These are phyloP conservation scores for Plecotus auritus DNA, from an alignment of 2,113 vertebrate genomes.

Conservation along the genomic window DNA sequence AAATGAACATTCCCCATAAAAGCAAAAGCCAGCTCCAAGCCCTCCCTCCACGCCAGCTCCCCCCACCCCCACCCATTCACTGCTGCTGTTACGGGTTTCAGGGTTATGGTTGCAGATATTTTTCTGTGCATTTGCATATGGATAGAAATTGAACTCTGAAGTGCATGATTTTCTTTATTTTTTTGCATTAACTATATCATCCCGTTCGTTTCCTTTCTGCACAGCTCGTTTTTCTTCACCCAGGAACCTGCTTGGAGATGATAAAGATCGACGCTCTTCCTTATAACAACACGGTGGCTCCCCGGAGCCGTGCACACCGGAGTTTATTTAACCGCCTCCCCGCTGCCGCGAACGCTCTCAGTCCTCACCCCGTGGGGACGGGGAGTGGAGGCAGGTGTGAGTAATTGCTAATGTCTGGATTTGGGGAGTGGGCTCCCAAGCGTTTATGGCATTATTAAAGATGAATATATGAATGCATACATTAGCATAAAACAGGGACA, in stretches of 20 bases:
- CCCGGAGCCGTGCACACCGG: fast-evolving
- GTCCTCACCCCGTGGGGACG: not conserved
- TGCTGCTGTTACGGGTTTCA: fast-evolving
- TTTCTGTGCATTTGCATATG: not conserved
- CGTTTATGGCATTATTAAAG: not conserved
- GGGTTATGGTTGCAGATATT: too few relatives aligned
- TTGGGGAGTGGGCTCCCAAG: not conserved
- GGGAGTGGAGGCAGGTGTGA: not conserved
- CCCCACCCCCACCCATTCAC: not conserved
- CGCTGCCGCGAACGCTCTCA: not conserved
- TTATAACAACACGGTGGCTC: not conserved
- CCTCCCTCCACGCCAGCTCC: fast-evolving
- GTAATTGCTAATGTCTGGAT: not conserved
- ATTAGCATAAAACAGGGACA: not conserved
- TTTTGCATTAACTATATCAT: not conserved
- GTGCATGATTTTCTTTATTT: not conserved
- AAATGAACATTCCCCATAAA: not conserved
- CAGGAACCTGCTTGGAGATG: not conserved
- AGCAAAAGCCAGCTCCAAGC: not conserved
- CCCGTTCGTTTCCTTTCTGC: not conserved
- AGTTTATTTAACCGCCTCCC: not conserved
- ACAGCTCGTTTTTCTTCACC: not conserved
- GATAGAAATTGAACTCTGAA: not conserved
- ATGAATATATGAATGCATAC: not conserved
- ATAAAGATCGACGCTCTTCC: not conserved